A percentile compares a stretch with the other conserved stretches of the same genome.
phyloP scores from a whole-genome alignment of 2,113 vertebrate genomes.

The Perca flavescens region DNA sequence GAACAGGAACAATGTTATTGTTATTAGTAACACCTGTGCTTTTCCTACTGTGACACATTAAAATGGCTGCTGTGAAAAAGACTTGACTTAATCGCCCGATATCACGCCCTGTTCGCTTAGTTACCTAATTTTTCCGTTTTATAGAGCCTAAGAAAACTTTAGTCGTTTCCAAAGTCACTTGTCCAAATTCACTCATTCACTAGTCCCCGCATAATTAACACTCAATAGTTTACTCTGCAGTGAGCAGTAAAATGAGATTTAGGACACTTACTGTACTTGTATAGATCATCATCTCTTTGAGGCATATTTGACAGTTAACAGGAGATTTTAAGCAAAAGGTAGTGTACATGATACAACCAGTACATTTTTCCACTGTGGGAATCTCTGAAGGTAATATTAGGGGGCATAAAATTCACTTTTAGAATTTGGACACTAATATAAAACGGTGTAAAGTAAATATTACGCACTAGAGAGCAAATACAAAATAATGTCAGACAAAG shows the following conservation, averaged over 20 bases:
- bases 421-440: conserved; percentile 4
- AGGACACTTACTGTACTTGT: no score
- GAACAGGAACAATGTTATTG: no score
- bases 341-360: background rate
- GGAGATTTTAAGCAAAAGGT: background rate
- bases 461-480: conserved; percentile 11
- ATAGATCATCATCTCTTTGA: no score
- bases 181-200: background rate
- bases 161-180: no score
- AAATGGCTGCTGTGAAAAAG: no score
- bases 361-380: background rate
- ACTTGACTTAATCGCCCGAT: background rate
- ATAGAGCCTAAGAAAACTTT: no score
- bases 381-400: background rate
- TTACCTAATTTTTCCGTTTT: no score
- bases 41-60: no score
- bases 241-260: no score
- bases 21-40: no score
- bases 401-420: background rate
- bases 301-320: background rate
- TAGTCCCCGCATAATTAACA: background rate
- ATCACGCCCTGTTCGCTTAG: background rate
- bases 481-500: conserved; percentile 15
- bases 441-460: conserved; percentile 15
- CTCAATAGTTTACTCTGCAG: background rate